phyloP scores from a whole-genome alignment of 2,113 vertebrate genomes.

The Rhineura floridana region DNA sequence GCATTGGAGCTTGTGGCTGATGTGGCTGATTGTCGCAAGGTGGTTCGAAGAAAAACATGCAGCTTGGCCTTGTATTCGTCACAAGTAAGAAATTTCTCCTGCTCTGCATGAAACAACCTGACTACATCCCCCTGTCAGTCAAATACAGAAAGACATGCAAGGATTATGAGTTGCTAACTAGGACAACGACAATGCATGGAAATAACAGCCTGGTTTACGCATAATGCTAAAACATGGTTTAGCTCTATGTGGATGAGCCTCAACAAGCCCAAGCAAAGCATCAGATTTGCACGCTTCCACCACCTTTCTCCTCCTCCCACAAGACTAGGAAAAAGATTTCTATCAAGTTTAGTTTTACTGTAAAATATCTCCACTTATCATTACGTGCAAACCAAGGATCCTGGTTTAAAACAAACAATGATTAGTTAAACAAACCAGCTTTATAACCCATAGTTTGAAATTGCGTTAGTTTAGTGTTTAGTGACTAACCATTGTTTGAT shows the following conservation, averaged over 20 bases:
- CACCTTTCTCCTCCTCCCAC: background rate
- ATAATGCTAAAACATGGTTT: background rate
- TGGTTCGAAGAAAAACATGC: constrained; percentile 94
- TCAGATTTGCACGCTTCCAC: no score
- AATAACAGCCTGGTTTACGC: background rate
- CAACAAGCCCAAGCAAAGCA: background rate
- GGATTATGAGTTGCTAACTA: background rate
- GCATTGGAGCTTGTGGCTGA: constrained; percentile 98
- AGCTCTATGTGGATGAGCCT: background rate
- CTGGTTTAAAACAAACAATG: background rate
- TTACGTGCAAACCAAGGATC: no score
- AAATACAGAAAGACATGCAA: background rate
- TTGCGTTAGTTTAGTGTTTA: background rate
- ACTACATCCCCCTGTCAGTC: constrained; percentile 89
- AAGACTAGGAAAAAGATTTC: background rate
- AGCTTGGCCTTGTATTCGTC: constrained; percentile 91
- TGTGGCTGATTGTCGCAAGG: constrained; percentile 92
- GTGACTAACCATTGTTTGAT: background rate
- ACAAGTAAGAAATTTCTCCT: constrained; percentile 97
- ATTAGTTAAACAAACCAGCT: background rate
- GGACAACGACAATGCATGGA: background rate
- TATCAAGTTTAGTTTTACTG: background rate
- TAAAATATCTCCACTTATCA: background rate
- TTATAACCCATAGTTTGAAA: background rate
- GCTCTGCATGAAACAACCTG: constrained; percentile 94